Base-by-base conservation (phyloP, 2,888 invertebrate species). In the Metacarcinus magister region DNA sequence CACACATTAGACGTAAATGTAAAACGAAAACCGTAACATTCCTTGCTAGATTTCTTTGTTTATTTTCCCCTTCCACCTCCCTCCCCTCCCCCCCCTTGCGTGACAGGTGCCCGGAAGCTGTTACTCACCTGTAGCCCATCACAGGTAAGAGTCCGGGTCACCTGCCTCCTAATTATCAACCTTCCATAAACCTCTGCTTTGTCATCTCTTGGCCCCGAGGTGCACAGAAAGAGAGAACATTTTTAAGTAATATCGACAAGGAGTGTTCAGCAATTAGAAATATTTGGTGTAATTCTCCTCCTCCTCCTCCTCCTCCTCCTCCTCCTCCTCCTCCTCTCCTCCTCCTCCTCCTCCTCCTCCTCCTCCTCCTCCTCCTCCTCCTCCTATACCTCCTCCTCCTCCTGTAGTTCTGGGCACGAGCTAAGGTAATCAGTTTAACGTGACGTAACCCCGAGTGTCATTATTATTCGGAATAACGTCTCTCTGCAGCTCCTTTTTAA, bases 341-440 rank as follows among this genome's bases (percentile, higher is more conserved):
- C 28, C 82, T 82, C 28, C n/a, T 82, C 28, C n/a, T 82, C 28
- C 19, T 67, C 82, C 28, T 28, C 28, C 28, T 82, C n/a, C 8
- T 82, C 82, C 32, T 82, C 32, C 82, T 82, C 82, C 82, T 82
- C 82, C 82, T 82, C 82, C 82, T 82, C 82, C 82, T 82, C 82
- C 82, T 82, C 82, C 82, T 82, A 13, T 32, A 32, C 82, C 82
- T 82, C 82, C 82, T 82, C 82, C 82, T 82, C 82, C 82, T 82
- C 32, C 82, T 82, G 5, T 32, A n/a, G 82, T 82, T 82, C 82
- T 82, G 82, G 13, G 82, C 82, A 82, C 82, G 82, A 82, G 82
- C 82, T 82, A 82, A 82, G 28, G 32, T 82, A 82, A 82, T 82
- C 82, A 82, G 2, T 82, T 10, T 32, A 82, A 82, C 82, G 82